A percentile compares a stretch with the other conserved stretches of the same genome.
Conservation (phyloP, 2,797 vertebrate species). For the Karalla daura region DNA sequence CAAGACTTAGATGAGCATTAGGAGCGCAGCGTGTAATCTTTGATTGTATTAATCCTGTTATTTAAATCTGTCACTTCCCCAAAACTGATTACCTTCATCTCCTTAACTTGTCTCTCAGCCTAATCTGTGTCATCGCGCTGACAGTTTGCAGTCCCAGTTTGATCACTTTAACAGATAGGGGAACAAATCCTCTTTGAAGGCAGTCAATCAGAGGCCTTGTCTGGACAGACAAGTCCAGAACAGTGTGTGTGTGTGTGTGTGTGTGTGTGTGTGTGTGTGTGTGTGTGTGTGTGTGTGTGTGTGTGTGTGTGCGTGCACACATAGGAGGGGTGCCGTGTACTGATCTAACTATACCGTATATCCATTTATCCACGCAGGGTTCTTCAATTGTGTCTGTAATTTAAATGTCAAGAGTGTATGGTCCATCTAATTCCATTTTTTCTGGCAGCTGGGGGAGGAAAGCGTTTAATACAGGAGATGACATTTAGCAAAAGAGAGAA, state of each 20-base stretch:
- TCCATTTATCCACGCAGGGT: constrained; percentile 45
- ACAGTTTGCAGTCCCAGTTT: constrained; percentile 56
- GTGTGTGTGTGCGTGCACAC: not conserved
- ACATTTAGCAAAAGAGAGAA: constrained; percentile 66
- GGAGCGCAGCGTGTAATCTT: constrained; percentile 57
- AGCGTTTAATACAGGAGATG: constrained; percentile 63
- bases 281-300: constrained; percentile 9
- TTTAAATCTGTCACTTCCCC: constrained; percentile 65
- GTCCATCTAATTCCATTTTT: constrained; percentile 68
- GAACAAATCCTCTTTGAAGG: constrained; percentile 53
- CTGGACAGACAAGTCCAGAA: constrained; percentile 32
- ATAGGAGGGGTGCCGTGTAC: too few species aligned
- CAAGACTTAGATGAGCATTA: constrained; percentile 39
- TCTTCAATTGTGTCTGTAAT: constrained; percentile 61
- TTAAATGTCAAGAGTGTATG: constrained; percentile 72
- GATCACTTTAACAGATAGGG: constrained; percentile 58
- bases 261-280: constrained; percentile 10
- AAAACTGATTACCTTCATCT: constrained; percentile 74
- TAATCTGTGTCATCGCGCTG: constrained; percentile 65
- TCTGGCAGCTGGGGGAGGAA: constrained; percentile 52
- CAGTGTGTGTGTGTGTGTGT: constrained; percentile 7
- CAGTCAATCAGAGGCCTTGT: constrained; percentile 49
- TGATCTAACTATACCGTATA: constrained; percentile 33
- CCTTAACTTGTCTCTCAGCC: constrained; percentile 62
- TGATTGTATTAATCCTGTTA: constrained; percentile 67